These are phyloP conservation scores for Dione juno DNA, from an alignment of 2,888 invertebrate species.

Conservation along the genomic window DNA sequence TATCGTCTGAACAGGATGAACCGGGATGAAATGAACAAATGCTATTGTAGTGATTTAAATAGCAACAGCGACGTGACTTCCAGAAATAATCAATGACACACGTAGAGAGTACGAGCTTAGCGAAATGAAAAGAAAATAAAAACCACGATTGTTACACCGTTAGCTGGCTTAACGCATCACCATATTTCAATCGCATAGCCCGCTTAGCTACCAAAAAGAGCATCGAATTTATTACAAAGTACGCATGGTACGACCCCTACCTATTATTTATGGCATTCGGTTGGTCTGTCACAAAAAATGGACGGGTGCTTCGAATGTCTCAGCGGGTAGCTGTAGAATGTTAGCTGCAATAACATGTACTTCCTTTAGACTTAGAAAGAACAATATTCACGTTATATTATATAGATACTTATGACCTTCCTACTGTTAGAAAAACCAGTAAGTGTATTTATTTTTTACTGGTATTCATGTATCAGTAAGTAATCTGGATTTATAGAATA, in stretches of 20 bases:
- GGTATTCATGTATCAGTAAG: slow-evolving; percentile 65
- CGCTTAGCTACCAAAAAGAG: slow-evolving; percentile 81
- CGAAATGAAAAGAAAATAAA: slow-evolving; percentile 76
- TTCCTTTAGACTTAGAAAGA: slow-evolving; percentile 70
- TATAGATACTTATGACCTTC: slow-evolving; percentile 60
- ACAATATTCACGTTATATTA: slow-evolving; percentile 56
- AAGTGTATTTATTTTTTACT: slow-evolving; percentile 54
- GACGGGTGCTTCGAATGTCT: slow-evolving; percentile 81
- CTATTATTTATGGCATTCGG: slow-evolving; percentile 83
- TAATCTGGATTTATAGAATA: slow-evolving; percentile 82
- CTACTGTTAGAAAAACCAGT: slow-evolving; percentile 54
- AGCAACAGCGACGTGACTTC: slow-evolving; percentile 66
- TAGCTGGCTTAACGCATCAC: slow-evolving; percentile 80
- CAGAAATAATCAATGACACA: slow-evolving; percentile 64
- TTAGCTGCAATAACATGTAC: slow-evolving; percentile 83
- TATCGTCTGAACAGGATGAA: slow-evolving; percentile 58
- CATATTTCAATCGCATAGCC: slow-evolving; percentile 80
- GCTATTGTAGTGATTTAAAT: slow-evolving; percentile 65
- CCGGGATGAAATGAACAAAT: slow-evolving; percentile 65
- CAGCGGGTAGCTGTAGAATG: slow-evolving; percentile 80
- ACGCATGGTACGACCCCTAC: slow-evolving; percentile 77
- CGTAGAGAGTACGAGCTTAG: slow-evolving; percentile 64
- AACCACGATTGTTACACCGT: slow-evolving; percentile 70
- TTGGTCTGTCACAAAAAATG: slow-evolving; percentile 83
- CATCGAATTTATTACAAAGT: slow-evolving; percentile 83